Percentiles rank a stretch among this genome's conserved stretches.
Conservation (phyloP, 2,113 vertebrate species). For the Girardinichthys multiradiatus region DNA sequence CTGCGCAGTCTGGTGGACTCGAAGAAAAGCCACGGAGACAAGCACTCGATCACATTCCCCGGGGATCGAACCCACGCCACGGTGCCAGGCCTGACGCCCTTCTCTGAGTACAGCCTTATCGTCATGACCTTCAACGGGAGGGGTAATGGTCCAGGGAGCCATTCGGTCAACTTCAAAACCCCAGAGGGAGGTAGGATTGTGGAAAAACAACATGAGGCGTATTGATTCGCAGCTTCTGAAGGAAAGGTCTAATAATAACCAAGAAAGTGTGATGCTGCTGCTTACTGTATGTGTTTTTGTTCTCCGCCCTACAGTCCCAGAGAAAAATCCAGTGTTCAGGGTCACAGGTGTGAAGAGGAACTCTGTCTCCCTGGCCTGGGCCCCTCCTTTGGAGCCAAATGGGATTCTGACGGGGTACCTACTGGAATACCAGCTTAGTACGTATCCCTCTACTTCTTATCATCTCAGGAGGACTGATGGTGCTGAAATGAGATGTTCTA, state of each 20-base stretch:
- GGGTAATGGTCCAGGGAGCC: constrained; percentile 93
- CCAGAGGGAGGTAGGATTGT: constrained; percentile 92
- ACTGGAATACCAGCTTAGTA: constrained; percentile 95
- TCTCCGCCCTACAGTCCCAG: constrained; percentile 85
- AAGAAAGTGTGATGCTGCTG: constrained; percentile 52
- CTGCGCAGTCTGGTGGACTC: constrained; percentile 84
- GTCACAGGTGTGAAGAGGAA: constrained; percentile 87
- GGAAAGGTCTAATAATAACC: constrained; percentile 62
- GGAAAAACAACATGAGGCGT: constrained; percentile 53
- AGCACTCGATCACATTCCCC: constrained; percentile 81
- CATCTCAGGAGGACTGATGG: neutral
- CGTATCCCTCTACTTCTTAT: constrained; percentile 69
- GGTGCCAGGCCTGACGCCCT: constrained; percentile 87
- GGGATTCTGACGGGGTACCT: constrained; percentile 89
- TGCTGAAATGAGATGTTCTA: constrained; percentile 41
- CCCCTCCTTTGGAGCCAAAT: constrained; percentile 86
- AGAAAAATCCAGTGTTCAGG: constrained; percentile 86
- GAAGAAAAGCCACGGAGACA: constrained; percentile 84
- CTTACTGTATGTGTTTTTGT: constrained; percentile 40
- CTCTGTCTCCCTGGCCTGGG: constrained; percentile 87
- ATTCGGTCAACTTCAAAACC: constrained; percentile 86
- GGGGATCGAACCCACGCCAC: constrained; percentile 84
- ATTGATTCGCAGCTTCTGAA: constrained; percentile 67
- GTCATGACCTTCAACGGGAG: constrained; percentile 91
- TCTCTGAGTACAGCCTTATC: constrained; percentile 91